Base-by-base conservation (phyloP, 2,113 vertebrate species). In the Lampris megalopsis region DNA sequence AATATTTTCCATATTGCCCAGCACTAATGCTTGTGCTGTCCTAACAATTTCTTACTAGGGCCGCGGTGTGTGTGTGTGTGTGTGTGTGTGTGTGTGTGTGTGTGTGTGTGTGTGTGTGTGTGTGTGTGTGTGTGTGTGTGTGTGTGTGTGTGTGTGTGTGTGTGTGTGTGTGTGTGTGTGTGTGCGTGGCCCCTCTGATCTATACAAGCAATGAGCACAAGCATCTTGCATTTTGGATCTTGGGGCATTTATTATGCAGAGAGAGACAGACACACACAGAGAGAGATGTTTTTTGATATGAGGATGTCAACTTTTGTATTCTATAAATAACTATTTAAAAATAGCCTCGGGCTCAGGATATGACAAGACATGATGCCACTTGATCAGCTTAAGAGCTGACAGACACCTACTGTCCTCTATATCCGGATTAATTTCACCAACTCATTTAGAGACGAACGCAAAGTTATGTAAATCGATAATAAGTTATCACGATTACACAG, bases 281-380 rank as follows among this genome's bases (percentile, higher is more conserved):
- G 49, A 38, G 43, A 59, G 53, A 57, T 65, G 10, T 11, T 75
- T 37, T 4, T 53, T 74, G 64, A 57, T 60, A 68, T n/a, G 37
- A 64, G 68, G 68, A 85, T 68, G 79, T 75, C 57, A 78, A 68
- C 47, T 58, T 56, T 37, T n/a, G 8, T n/a, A 42, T 66, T 9
- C 77, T 88, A 89, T 66, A 84, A 84, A 88, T 91, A 89, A 63
- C 47, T 13, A 77, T 45, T 70, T 89, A 89, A 85, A 91, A 93
- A 89, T 90, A 50, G 86, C 70, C 50, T 35, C 2, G 71, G 73
- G 75, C 65, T 79, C 6, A 68, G 65, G 82, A 68, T 86, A 78
- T 85, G 84, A 81, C 75, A 77, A 84, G 64, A 62, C 36, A 69
- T 90, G 86, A 92, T 86, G 73, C 87, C 65, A 73, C 81, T 82